Evolutionary conservation across 2,888 invertebrate genomes (phyloP), one percentile per base, ranked within the genome.

Genomic region (Euspilapteryx auroguttella): DNA sequence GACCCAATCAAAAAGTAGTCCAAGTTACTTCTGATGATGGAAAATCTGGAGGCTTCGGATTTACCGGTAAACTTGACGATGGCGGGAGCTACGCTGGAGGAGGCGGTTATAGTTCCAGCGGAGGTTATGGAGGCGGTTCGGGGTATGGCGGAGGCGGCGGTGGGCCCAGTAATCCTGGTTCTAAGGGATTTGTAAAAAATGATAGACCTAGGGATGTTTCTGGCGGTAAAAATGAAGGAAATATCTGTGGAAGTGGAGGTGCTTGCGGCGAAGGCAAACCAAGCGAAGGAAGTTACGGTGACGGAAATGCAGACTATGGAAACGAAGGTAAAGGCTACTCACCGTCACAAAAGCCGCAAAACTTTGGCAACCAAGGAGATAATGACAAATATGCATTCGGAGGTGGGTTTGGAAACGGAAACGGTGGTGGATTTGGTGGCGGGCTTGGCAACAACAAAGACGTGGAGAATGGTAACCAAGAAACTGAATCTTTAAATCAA

Each of bases 21-120:
- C 59, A 55, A 33, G 57, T 63, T 0, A 56, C 63, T 35, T 64
- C 68, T 12, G 55, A 62, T 14, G 69, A 71, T 31, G 69, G 68
- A 31, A 71, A 63, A 35, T 73, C 73, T 29, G 68, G 68, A 30
- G 73, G 69, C 2, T 69, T 62, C 32, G 69, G 66, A 3, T 71
- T 61, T 32, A 68, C 69, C 14, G 73, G 73, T 11, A 47, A 47
- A 2, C 36, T 62, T n/a, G 49, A 43, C 4, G 54, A 54, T 13
- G 58, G 56, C 29, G 45, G 45, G 23, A 45, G 50, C 4, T 76
- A 69, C 4, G 55, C 55, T 30, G 65, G 63, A 11, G 53, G 51
- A 9, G 48, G 55, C 17, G 42, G 46, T 9, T 47, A 47, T 0
- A 47, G 46, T 3, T 43, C 47, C 3, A 41, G 39, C 8, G 42